These are phyloP conservation scores for Vidua macroura DNA, from an alignment of 2,113 vertebrate species.

Conservation along the genomic window DNA sequence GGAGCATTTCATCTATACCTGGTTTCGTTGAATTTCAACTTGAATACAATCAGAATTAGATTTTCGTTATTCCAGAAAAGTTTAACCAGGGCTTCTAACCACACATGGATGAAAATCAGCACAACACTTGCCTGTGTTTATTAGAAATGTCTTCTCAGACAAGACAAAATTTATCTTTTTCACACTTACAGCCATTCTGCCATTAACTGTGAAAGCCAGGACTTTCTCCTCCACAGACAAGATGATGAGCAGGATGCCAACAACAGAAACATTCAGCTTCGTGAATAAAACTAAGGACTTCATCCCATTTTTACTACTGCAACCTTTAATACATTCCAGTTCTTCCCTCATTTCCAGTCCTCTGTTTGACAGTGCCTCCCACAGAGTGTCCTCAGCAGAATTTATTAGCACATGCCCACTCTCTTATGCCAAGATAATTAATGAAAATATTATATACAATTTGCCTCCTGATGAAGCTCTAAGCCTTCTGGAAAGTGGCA, in stretches of 20 bases:
- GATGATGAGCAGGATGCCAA: background rate
- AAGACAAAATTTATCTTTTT: background rate
- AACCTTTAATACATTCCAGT: background rate
- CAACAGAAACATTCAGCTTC: background rate
- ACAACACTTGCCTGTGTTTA: background rate
- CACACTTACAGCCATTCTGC: background rate
- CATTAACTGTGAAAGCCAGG: background rate
- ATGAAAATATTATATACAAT: background rate
- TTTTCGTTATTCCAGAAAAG: background rate
- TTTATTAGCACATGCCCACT: background rate
- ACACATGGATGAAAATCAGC: background rate
- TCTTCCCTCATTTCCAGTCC: background rate
- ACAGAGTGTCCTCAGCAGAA: background rate
- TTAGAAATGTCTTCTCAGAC: background rate
- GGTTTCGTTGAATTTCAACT: background rate
- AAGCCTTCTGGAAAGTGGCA: background rate
- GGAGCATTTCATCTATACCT: background rate
- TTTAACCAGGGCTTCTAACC: background rate
- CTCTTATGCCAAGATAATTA: constrained; percentile 5
- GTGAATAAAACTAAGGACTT: background rate
- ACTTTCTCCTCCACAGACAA: background rate
- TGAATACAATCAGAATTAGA: background rate
- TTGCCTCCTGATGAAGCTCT: background rate
- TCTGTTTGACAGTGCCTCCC: background rate
- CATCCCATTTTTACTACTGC: background rate